Percentiles rank a stretch among this genome's conserved stretches.
Evolutionary conservation across 2,113 vertebrate species (phyloP).

Genomic region (Conger conger): DNA sequence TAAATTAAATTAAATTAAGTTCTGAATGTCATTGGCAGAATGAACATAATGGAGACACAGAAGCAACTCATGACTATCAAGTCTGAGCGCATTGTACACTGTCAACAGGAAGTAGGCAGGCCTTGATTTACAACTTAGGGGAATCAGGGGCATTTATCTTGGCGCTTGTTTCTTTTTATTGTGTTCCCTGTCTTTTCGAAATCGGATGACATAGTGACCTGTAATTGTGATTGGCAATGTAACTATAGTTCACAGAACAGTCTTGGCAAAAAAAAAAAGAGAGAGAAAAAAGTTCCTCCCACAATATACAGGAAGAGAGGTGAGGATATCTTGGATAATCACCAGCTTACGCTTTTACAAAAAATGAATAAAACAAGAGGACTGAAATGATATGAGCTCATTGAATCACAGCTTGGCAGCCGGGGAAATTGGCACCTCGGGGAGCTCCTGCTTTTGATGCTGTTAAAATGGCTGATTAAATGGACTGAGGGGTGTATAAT

Average conservation of each 20-base stretch:
- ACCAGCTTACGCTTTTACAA: background rate
- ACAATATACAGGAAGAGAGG: background rate
- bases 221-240: background rate
- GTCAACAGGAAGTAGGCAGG: background rate
- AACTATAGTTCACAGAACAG: background rate
- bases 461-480: conserved; percentile 29
- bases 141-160: background rate
- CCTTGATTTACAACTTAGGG: background rate
- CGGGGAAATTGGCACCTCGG: conserved; percentile 22
- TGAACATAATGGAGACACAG: background rate
- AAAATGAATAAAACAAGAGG: conserved; percentile 10
- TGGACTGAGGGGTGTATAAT: conserved; percentile 26
- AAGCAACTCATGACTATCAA: background rate
- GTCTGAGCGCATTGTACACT: background rate
- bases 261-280: background rate
- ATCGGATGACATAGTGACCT: background rate
- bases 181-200: background rate
- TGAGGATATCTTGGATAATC: background rate
- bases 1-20: background rate
- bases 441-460: conserved; percentile 12
- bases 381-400: background rate
- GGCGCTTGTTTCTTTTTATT: background rate
- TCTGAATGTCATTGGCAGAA: background rate
- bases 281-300: background rate
- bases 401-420: conserved; percentile 26